A percentile compares a stretch with the other conserved stretches of the same genome.
Conservation (phyloP, 2,888 invertebrate species). For the Chironomus riparius region DNA sequence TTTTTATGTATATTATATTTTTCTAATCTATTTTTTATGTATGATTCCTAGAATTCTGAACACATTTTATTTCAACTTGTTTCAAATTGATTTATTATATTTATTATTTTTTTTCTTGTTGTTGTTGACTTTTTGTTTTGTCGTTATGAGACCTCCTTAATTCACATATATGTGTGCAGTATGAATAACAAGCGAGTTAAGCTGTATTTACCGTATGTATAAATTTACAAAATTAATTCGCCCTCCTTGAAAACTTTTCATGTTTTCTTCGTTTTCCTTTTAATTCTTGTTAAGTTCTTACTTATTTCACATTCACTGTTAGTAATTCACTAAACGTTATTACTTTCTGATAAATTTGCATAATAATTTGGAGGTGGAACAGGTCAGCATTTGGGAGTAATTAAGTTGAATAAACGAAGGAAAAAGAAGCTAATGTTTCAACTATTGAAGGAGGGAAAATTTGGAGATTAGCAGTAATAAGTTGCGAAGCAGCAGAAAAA, state of each 20-base stretch:
- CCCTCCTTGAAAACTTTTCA: no score
- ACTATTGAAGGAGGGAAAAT: neutral
- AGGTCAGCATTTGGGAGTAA: no score
- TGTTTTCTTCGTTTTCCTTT: no score
- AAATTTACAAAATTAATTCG: no score
- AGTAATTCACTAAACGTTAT: no score
- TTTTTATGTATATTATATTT: neutral
- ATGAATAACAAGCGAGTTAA: neutral
- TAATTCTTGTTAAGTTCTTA: no score
- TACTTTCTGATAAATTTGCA: no score
- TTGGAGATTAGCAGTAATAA: neutral
- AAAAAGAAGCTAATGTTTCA: neutral
- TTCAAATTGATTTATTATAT: neutral
- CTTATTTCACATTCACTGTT: no score
- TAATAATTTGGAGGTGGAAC: no score
- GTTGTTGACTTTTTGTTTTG: neutral
- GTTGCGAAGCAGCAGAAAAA: neutral
- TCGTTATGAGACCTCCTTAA: neutral
- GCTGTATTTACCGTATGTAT: neutral
- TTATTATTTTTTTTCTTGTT: neutral
- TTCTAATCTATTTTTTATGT: neutral
- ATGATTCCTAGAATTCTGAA: slow-evolving; percentile 13
- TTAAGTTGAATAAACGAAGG: neutral
- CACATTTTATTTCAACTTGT: slow-evolving; percentile 4
- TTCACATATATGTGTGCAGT: neutral